Evolutionary conservation across 2,113 vertebrate genomes (phyloP).

Genomic region (Pithys albifrons): DNA sequence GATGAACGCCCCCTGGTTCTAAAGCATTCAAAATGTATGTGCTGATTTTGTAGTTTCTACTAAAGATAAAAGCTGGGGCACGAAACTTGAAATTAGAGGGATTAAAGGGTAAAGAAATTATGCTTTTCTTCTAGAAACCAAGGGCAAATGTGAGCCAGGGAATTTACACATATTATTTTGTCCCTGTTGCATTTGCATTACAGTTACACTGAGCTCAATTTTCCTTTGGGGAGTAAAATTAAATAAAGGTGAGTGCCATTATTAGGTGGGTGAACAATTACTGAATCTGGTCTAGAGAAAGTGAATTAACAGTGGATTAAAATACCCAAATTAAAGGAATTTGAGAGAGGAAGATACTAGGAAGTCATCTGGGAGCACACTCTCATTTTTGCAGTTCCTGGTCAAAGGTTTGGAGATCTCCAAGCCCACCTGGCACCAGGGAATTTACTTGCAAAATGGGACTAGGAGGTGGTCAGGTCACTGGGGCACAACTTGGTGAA

Average conservation of each 20-base stretch:
- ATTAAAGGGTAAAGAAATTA: not conserved
- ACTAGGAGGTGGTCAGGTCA: not conserved
- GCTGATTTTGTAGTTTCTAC: not conserved
- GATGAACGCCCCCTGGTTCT: not conserved
- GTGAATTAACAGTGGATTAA: not conserved
- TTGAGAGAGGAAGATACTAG: not conserved
- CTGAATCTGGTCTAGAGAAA: not conserved
- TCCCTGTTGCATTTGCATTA: not conserved
- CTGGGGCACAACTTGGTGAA: not conserved
- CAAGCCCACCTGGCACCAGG: not conserved
- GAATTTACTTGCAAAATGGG: not conserved
- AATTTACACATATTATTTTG: not conserved
- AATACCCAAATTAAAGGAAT: not conserved
- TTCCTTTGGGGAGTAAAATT: not conserved
- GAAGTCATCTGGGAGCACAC: not conserved
- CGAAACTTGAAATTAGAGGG: not conserved
- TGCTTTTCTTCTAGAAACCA: not conserved
- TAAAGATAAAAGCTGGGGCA: not conserved
- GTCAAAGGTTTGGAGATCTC: not conserved
- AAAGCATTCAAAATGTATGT: not conserved
- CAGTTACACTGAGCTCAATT: not conserved
- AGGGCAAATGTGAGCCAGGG: not conserved
- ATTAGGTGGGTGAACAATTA: not conserved
- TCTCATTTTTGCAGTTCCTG: not conserved
- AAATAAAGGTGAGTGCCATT: not conserved